Base-by-base conservation (phyloP, 2,888 invertebrate genomes). In the Oxycera nigricornis region DNA sequence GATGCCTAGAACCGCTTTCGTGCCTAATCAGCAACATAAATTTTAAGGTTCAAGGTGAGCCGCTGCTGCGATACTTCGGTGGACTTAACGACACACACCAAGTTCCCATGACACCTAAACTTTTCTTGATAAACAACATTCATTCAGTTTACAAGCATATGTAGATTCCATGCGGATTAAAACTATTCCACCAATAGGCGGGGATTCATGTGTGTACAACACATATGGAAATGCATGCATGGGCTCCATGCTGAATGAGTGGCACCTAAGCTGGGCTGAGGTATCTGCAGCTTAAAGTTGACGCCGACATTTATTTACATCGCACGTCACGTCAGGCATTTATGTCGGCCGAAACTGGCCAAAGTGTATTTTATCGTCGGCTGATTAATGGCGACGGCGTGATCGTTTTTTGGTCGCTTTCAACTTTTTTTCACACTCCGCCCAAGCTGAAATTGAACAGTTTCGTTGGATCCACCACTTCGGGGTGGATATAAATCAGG, bases 381-480 rank as follows among this genome's bases (percentile, higher is more conserved):
- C n/a, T 46, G 46, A 46, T 46, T n/a, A 46, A 46, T 46, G 46
- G 46, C 46, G 46, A 46, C 46, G 46, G 46, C 46, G 46, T 46
- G 46, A 46, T 46, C 46, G 14, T 2, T 46, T 46, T 14, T 14
- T 46, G 6, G 46, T 14, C 46, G 17, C 46, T 46, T 46, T 46
- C 17, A 14, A 46, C 35, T 35, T 35, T 11, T n/a, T 35, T 35
- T 35, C 35, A 35, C 46, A 3, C 46, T 11, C 17, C 14, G 17
- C 46, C n/a, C n/a, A n/a, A n/a, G n/a, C n/a, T n/a, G n/a, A n/a
- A n/a, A n/a, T n/a, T n/a, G n/a, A n/a, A n/a, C n/a, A n/a, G n/a
- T n/a, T n/a, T n/a, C n/a, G n/a, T n/a, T n/a, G n/a, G n/a, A n/a
- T n/a, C n/a, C n/a, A n/a, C n/a, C n/a, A n/a, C n/a, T n/a, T n/a